A percentile compares a stretch with the other conserved stretches of the same genome.
Conservation (phyloP, 2,888 invertebrate species). For the Zele albiditarsus region DNA sequence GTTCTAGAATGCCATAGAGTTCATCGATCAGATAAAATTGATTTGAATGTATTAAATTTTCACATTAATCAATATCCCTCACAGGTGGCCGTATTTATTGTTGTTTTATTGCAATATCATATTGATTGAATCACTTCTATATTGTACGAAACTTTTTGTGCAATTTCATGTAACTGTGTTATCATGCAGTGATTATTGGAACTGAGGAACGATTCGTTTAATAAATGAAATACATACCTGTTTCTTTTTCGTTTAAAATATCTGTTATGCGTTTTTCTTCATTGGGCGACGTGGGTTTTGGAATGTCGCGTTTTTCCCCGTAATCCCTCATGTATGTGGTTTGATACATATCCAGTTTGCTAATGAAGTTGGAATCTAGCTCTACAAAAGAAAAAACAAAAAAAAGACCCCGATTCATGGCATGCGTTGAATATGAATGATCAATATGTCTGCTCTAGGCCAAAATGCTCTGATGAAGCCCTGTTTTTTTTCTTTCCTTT, state of each 20-base stretch:
- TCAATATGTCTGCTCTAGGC: background rate
- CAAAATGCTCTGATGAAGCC: background rate
- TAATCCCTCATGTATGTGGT: constrained; percentile 63
- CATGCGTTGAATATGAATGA: background rate
- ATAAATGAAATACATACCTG: constrained; percentile 60
- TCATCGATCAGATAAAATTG: background rate
- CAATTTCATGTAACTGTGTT: background rate
- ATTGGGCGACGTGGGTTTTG: constrained; percentile 65
- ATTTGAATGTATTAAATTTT: background rate
- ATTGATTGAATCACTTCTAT: background rate
- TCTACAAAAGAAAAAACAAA: constrained; percentile 50
- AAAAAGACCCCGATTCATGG: constrained; percentile 16
- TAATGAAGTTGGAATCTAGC: constrained; percentile 67
- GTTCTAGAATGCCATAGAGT: too few species aligned
- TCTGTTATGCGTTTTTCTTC: constrained; percentile 69
- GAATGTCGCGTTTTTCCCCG: constrained; percentile 67
- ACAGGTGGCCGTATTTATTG: background rate
- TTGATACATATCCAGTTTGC: constrained; percentile 64
- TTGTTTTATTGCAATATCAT: background rate
- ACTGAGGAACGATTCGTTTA: background rate
- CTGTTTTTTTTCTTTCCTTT: background rate
- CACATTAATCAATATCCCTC: too few species aligned
- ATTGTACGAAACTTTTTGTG: background rate
- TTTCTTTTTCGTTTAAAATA: constrained; percentile 65
- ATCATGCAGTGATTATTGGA: background rate